These are phyloP conservation scores for Drosophila yakuba DNA, from an alignment of 1,140 invertebrate species.

Conservation along the genomic window DNA sequence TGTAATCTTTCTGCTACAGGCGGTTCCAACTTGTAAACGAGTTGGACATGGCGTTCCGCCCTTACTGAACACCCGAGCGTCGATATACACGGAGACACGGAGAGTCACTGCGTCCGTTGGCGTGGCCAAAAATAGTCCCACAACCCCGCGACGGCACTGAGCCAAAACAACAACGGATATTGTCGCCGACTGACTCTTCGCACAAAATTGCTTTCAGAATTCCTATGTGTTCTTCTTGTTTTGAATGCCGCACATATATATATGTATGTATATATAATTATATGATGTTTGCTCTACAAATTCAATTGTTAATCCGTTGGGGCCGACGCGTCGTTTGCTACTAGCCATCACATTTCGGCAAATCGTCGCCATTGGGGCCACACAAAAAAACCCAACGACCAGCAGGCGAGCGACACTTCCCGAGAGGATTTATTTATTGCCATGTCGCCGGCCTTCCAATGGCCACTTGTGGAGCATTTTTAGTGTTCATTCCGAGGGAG, in stretches of 20 bases:
- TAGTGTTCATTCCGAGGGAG: conserved; percentile 34
- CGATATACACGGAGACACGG: conserved; percentile 2
- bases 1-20: conserved; percentile 49
- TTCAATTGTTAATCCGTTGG: conserved; percentile 24
- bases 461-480: conserved; percentile 74
- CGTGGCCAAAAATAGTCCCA: conserved; percentile 70
- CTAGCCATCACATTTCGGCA: conserved; percentile 35
- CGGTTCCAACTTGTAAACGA: conserved; percentile 72
- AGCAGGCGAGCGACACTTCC: conserved; percentile 45
- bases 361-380: conserved; percentile 55
- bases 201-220: conserved; percentile 46
- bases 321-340: conserved; percentile 68
- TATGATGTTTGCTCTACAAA: conserved; percentile 26
- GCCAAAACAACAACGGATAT: conserved; percentile 67
- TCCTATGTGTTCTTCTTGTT: conserved; percentile 54
- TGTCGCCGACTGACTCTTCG: conserved; percentile 40
- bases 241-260: conserved; percentile 44
- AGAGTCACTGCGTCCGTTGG: conserved; percentile 16
- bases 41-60: conserved; percentile 69
- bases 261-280: conserved; percentile 28
- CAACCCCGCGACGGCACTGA: conserved; percentile 43
- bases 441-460: conserved; percentile 33
- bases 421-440: conserved; percentile 28
- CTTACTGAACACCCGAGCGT: conserved; percentile 42
- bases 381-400: conserved; percentile 5